Conservation (phyloP, 1,140 invertebrate genomes). For the Magallana gigas region DNA sequence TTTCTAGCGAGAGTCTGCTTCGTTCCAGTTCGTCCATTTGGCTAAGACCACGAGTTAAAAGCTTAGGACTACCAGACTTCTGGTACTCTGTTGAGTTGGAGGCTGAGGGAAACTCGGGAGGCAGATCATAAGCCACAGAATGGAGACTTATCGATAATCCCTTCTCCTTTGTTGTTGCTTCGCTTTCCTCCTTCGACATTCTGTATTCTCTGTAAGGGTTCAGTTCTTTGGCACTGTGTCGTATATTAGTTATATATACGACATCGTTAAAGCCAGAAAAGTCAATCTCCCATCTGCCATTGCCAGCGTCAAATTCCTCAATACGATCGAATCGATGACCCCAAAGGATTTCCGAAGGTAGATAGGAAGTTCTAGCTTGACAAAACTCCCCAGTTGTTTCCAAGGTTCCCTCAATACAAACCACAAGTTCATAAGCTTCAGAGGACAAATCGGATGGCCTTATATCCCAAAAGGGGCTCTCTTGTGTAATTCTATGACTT, state of each 20-base stretch:
- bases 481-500: constrained; percentile 90
- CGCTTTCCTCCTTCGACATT: neutral
- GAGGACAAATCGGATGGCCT: constrained; percentile 91
- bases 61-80: constrained; percentile 31
- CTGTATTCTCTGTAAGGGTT: constrained; percentile 54
- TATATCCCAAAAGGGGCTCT: constrained; percentile 92
- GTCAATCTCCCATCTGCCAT: constrained; percentile 72
- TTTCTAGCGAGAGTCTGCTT: constrained; percentile 15
- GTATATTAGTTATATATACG: constrained; percentile 69
- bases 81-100: constrained; percentile 44
- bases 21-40: constrained; percentile 33
- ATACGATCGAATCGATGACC: constrained; percentile 80
- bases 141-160: constrained; percentile 27
- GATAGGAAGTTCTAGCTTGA: constrained; percentile 80
- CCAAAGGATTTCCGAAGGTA: constrained; percentile 80
- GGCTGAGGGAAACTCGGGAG: constrained; percentile 46
- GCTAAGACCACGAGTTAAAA: neutral
- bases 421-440: constrained; percentile 95
- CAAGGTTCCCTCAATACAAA: constrained; percentile 91
- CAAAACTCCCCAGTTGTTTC: constrained; percentile 79
- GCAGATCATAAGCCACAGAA: constrained; percentile 48
- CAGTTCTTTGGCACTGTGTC: constrained; percentile 73
- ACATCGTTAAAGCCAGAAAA: constrained; percentile 74
- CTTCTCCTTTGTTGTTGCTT: neutral
- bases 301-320: constrained; percentile 73